Percentiles rank a stretch among this genome's conserved stretches.
Conservation (phyloP, 2,797 vertebrate genomes). For the Morelia viridis region DNA sequence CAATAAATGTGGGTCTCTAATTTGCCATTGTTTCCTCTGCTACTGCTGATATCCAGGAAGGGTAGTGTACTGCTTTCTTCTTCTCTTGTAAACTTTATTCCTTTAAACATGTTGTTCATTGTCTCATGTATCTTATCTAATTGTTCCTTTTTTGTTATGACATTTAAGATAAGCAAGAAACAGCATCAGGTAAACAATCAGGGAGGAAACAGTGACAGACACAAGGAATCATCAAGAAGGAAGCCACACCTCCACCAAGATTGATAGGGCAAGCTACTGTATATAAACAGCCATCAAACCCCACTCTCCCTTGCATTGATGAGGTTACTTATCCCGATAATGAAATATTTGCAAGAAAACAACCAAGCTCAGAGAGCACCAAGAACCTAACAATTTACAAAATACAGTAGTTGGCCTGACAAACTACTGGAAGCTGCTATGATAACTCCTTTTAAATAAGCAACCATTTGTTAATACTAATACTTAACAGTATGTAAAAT, state of each 20-base stretch:
- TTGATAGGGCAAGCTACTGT: not conserved
- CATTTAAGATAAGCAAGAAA: not conserved
- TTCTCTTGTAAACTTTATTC: not conserved
- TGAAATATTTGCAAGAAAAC: not conserved
- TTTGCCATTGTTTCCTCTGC: not conserved
- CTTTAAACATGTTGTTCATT: not conserved
- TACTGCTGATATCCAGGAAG: not conserved
- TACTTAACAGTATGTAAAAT: not conserved
- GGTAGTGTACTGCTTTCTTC: not conserved
- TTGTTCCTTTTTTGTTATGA: not conserved
- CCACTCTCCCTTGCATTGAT: not conserved
- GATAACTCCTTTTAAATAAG: not conserved
- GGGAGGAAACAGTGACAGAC: not conserved
- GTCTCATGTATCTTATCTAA: not conserved
- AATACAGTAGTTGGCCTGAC: not conserved
- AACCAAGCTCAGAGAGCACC: not conserved
- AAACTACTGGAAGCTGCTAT: not conserved
- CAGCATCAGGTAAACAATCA: not conserved
- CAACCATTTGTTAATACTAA: not conserved
- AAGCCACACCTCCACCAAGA: not conserved
- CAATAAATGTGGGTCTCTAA: not conserved
- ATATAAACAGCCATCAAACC: not conserved
- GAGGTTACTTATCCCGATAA: not conserved
- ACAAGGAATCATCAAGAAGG: not conserved
- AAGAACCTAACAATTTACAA: not conserved